Conservation (phyloP, 2,797 vertebrate genomes). For the Merluccius polli region DNA sequence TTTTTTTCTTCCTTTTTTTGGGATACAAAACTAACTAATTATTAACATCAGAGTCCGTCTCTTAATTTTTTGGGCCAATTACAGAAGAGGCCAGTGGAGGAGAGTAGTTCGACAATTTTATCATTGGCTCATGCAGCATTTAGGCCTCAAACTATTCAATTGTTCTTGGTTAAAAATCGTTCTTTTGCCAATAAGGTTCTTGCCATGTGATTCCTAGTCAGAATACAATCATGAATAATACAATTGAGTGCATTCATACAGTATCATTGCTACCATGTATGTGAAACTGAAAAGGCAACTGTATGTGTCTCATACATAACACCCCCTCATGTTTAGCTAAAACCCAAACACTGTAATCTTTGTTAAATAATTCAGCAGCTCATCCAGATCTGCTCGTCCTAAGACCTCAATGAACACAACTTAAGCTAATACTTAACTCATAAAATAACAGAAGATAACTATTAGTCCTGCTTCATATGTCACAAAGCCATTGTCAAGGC, state of each 20-base stretch:
- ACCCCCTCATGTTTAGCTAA: conserved; percentile 19
- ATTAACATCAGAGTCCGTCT: conserved; percentile 66
- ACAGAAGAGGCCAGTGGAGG: conserved; percentile 52
- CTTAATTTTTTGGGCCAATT: conserved; percentile 40
- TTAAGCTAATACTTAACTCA: conserved; percentile 24
- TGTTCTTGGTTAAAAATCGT: conserved; percentile 58
- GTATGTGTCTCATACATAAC: conserved; percentile 25
- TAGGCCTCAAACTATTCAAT: conserved; percentile 51
- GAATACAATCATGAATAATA: conserved; percentile 12
- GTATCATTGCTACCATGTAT: conserved; percentile 8
- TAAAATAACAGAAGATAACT: conserved; percentile 50
- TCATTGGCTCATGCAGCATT: conserved; percentile 57
- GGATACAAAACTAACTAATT: conserved; percentile 71
- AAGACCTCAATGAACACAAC: conserved; percentile 38
- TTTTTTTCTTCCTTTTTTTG: conserved; percentile 32
- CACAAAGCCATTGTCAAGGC: conserved; percentile 51
- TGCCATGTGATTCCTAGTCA: conserved; percentile 35
- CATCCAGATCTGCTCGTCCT: conserved; percentile 21
- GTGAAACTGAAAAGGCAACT: conserved; percentile 23
- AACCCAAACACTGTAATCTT: conserved; percentile 15
- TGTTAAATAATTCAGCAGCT: conserved; percentile 25
- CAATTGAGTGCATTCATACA: conserved; percentile 2
- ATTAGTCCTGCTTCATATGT: conserved; percentile 54
- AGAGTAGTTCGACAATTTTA: conserved; percentile 69
- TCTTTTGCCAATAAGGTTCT: conserved; percentile 21